Evolutionary conservation across 30 jellyfish, hydroid and myxozoan species (phyloP).

Genomic region (Turritopsis rubra): DNA sequence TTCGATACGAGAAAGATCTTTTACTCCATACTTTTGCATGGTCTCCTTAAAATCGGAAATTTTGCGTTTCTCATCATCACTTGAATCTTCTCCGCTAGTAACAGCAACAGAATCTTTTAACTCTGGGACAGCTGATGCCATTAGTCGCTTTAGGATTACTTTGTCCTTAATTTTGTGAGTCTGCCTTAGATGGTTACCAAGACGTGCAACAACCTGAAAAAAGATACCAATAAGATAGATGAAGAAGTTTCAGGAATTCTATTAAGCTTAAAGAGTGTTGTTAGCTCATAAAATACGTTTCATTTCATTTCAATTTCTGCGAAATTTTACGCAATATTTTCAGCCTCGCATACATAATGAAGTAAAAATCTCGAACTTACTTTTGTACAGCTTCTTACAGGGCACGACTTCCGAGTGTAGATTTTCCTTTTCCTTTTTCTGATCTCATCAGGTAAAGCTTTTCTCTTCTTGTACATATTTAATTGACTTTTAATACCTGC

Average conservation of each 20-base stretch:
- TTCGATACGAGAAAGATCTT: not conserved
- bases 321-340: not conserved
- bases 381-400: conserved; percentile 1
- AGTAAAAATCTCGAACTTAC: not conserved
- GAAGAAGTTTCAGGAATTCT: too few species aligned
- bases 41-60: not conserved
- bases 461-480: not conserved
- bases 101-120: not conserved
- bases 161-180: not conserved
- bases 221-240: too few species aligned
- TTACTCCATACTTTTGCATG: not conserved
- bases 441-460: not conserved
- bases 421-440: not conserved
- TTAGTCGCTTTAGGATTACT: not conserved
- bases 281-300: not conserved
- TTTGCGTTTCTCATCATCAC: not conserved
- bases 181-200: not conserved
- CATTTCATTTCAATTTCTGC: not conserved
- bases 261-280: too few species aligned
- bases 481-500: not conserved
- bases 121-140: not conserved
- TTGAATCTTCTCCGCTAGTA: not conserved
- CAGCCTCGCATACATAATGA: too few species aligned
- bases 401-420: not conserved
- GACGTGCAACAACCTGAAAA: conserved; percentile 10